Evolutionary conservation across 2,888 invertebrate species (phyloP), one percentile per base, ranked within the genome.

Genomic region (Catocala nupta): DNA sequence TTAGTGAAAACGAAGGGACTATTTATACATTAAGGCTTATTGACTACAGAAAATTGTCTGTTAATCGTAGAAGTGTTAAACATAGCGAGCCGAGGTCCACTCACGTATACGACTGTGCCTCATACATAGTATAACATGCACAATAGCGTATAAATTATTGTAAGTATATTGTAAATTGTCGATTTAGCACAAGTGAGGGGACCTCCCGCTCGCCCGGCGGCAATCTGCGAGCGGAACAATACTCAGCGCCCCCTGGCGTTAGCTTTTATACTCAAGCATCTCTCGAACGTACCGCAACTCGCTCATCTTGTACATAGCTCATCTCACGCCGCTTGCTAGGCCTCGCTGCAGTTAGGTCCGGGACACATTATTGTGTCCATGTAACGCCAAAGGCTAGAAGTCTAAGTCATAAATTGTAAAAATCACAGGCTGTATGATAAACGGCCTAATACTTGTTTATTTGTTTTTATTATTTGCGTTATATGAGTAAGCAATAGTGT

Each of bases 401-500:
- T 55, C 72, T 75, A 77, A 75, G 78, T 77, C 75, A 77, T 68
- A 74, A 71, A 74, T 71, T 77, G 65, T 73, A 59, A 42, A 62
- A 60, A 48, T 57, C 45, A 11, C 49, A 5, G 75, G 72, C 61
- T 63, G 60, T 65, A 50, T 70, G 47, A 45, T 59, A 54, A 52
- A 56, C 63, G 63, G 75, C 65, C 71, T 64, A 64, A 63, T 44
- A 61, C 67, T 63, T 59, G 60, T 74, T 39, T 50, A 55, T 49
- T 68, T 58, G 64, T 70, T 56, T 16, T 59, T 63, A 12, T 59
- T 62, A 10, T 50, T 53, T 49, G 77, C 70, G 78, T 77, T 77
- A 63, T 68, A 50, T 50, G 65, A 56, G 36, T 39, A 39, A 39
- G 66, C 67, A 67, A 60, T 65, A 63, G 65, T 77, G 77, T 75